Conservation (phyloP, 2,888 invertebrate species). For the Amaurobius ferox region DNA sequence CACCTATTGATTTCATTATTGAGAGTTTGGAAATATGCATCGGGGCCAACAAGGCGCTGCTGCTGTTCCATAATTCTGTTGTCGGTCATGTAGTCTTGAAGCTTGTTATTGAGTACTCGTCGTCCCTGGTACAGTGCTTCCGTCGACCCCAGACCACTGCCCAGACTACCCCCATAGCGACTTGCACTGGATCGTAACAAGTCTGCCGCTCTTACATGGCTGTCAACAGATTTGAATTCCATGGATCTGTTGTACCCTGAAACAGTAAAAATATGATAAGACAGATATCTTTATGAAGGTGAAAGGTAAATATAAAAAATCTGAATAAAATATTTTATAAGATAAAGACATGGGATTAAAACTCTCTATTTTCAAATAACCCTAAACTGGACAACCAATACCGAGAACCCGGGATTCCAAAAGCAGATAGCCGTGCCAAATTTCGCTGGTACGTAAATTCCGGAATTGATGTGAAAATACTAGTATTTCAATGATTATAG, state of each 20-base stretch:
- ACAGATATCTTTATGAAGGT: too few species aligned
- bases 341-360: too few species aligned
- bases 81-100: constrained; percentile 38
- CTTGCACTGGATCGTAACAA: constrained; percentile 43
- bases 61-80: constrained; percentile 51
- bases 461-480: too few species aligned
- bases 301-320: too few species aligned
- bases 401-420: too few species aligned
- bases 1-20: constrained; percentile 68
- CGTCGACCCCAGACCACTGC: constrained; percentile 48
- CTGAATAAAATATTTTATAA: too few species aligned
- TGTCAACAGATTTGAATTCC: constrained; percentile 63
- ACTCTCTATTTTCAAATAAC: too few species aligned
- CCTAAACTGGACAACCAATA: too few species aligned
- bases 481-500: too few species aligned
- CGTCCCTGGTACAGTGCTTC: constrained; percentile 36
- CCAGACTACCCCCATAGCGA: constrained; percentile 55
- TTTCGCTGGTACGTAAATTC: too few species aligned
- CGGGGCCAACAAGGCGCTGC: constrained; percentile 38
- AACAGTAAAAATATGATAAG: not conserved
- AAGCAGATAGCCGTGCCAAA: too few species aligned
- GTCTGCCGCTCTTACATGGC: constrained; percentile 47
- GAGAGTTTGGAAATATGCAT: constrained; percentile 64
- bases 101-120: constrained; percentile 23
- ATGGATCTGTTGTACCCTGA: constrained; percentile 35